Conservation (phyloP, 30 jellyfish, hydroid and myxozoan genomes). For the Aurelia coerulea region DNA sequence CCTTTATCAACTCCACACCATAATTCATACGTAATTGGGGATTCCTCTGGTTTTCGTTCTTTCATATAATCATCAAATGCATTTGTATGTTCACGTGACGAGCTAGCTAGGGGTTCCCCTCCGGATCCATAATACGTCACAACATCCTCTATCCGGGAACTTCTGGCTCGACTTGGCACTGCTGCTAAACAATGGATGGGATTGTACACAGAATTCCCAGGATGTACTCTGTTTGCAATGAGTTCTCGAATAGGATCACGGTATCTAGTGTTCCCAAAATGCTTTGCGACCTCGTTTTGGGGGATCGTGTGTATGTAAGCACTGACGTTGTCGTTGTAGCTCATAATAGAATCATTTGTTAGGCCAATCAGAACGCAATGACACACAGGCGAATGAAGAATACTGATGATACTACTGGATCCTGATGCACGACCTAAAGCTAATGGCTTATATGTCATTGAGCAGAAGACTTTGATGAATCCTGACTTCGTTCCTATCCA, state of each 20-base stretch:
- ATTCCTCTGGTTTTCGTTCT: not conserved
- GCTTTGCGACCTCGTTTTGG: slow-evolving; percentile 33
- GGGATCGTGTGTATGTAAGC: slow-evolving; percentile 53
- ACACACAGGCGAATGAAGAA: slow-evolving; percentile 86
- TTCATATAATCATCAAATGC: slow-evolving; percentile 23
- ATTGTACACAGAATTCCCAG: slow-evolving; percentile 45
- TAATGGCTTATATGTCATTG: slow-evolving; percentile 86
- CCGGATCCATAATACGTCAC: slow-evolving; percentile 62
- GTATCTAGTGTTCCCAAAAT: slow-evolving; percentile 33
- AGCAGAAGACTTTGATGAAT: slow-evolving; percentile 78
- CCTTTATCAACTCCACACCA: slow-evolving; percentile 99
- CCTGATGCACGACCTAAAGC: slow-evolving; percentile 77
- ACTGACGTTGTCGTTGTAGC: slow-evolving; percentile 76
- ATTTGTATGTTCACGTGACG: slow-evolving; percentile 32
- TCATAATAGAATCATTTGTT: slow-evolving; percentile 69
- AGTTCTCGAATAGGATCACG: slow-evolving; percentile 65
- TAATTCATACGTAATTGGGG: slow-evolving; percentile 64
- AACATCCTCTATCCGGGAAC: slow-evolving; percentile 45
- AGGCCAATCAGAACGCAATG: slow-evolving; percentile 80
- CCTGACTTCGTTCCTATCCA: slow-evolving; percentile 96
- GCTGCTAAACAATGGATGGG: slow-evolving; percentile 92
- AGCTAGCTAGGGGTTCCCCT: slow-evolving; percentile 65
- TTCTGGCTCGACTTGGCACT: slow-evolving; percentile 71
- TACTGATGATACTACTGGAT: slow-evolving; percentile 69
- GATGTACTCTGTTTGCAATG: slow-evolving; percentile 54